Evolutionary conservation across 2,797 vertebrate species (phyloP).

Genomic region (Aldrovandia affinis): DNA sequence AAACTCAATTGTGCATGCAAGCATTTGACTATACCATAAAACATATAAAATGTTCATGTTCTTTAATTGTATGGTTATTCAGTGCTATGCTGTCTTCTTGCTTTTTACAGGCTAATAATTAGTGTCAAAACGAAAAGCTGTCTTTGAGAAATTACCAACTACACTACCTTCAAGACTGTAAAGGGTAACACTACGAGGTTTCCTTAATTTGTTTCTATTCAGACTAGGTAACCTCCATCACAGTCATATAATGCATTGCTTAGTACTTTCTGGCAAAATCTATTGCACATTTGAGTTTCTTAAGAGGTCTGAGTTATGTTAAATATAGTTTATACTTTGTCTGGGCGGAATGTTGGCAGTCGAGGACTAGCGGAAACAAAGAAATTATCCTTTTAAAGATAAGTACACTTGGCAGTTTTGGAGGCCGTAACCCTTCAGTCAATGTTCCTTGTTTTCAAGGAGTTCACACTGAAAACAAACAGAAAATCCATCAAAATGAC

Average conservation of each 20-base stretch:
- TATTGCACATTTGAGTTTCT: constrained; percentile 49
- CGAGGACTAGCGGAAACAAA: constrained; percentile 66
- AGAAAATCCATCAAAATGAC: constrained; percentile 44
- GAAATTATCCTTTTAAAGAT: constrained; percentile 68
- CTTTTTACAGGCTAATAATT: background rate
- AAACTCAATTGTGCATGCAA: background rate
- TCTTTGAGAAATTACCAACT: constrained; percentile 19
- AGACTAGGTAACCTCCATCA: background rate
- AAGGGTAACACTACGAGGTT: background rate
- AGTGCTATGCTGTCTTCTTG: background rate
- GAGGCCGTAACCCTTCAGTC: constrained; percentile 39
- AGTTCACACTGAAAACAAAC: constrained; percentile 36
- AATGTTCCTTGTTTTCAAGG: constrained; percentile 31
- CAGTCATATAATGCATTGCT: background rate
- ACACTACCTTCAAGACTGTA: constrained; percentile 36
- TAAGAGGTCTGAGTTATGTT: constrained; percentile 56
- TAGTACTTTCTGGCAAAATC: constrained; percentile 2
- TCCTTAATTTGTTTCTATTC: background rate
- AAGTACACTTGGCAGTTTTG: constrained; percentile 66
- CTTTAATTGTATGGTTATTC: background rate
- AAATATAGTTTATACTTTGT: constrained; percentile 51
- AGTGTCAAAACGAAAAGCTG: too few species aligned
- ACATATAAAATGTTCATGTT: background rate
- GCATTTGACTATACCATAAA: background rate
- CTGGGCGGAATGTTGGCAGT: constrained; percentile 62